A percentile compares a stretch with the other conserved stretches of the same genome.
These are phyloP conservation scores for Drosophila birchii DNA, from an alignment of 2,888 invertebrate species.

Conservation along the genomic window DNA sequence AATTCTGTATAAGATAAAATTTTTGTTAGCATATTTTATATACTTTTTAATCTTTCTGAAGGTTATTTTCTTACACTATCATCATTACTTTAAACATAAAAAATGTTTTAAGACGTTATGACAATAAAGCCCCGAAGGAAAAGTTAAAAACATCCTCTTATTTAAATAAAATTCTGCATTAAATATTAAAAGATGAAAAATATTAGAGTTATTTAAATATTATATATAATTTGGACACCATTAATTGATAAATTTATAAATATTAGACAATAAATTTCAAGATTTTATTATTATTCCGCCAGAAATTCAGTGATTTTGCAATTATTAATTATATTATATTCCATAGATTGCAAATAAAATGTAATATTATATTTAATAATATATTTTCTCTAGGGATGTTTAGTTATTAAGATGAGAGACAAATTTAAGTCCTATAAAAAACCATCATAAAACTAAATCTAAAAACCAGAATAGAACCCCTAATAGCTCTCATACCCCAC, in stretches of 20 bases:
- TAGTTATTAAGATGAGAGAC: background rate
- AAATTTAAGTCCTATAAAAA: background rate
- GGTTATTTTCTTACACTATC: background rate
- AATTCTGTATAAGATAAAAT: background rate
- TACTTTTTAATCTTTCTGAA: background rate
- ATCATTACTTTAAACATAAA: background rate
- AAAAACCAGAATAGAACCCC: background rate
- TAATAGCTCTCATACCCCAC: constrained; percentile 1
- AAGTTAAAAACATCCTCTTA: background rate
- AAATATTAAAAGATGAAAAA: background rate
- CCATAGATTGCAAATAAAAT: background rate
- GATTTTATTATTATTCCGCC: background rate
- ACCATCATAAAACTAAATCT: background rate
- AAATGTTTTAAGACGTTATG: background rate
- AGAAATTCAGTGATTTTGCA: background rate
- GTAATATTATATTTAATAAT: background rate
- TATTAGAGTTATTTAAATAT: background rate
- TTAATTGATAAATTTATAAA: background rate
- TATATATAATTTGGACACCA: background rate
- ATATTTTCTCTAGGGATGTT: background rate
- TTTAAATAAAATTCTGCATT: too few relatives aligned
- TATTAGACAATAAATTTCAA: background rate
- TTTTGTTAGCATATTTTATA: background rate
- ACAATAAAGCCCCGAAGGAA: background rate
- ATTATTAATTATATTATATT: background rate